phyloP scores from a whole-genome alignment of 2,797 vertebrate genomes.

The Acanthurus tractus region DNA sequence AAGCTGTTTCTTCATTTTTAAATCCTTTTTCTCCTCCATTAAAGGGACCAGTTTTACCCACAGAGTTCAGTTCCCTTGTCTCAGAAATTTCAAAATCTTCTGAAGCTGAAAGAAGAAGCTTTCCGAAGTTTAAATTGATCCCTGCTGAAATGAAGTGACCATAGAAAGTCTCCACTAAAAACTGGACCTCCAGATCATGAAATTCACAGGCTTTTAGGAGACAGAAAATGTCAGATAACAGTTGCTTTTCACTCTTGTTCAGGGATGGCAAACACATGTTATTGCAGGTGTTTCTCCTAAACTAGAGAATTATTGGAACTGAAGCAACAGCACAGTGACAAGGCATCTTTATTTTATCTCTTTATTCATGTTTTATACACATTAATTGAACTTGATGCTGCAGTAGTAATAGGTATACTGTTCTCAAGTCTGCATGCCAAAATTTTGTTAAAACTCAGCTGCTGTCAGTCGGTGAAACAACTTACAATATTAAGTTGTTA shows the following conservation, averaged over 20 bases:
- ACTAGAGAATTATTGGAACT: background rate
- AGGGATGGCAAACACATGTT: too few relatives aligned
- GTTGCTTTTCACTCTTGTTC: too few relatives aligned
- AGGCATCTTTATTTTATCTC: background rate
- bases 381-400: background rate
- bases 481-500: background rate
- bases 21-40: background rate
- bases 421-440: background rate
- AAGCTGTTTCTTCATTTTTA: background rate
- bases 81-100: background rate
- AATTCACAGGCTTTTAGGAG: too few relatives aligned
- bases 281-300: too few relatives aligned
- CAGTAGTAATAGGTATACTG: background rate
- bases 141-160: too few relatives aligned
- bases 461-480: too few relatives aligned
- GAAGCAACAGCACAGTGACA: too few relatives aligned
- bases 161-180: too few relatives aligned
- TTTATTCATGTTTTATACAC: background rate
- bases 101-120: background rate
- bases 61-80: background rate
- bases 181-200: too few relatives aligned
- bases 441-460: background rate
- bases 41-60: background rate
- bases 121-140: background rate
- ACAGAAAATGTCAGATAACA: too few relatives aligned